Evolutionary conservation across 2,113 vertebrate genomes (phyloP).

Genomic region (Seriola aureovittata): DNA sequence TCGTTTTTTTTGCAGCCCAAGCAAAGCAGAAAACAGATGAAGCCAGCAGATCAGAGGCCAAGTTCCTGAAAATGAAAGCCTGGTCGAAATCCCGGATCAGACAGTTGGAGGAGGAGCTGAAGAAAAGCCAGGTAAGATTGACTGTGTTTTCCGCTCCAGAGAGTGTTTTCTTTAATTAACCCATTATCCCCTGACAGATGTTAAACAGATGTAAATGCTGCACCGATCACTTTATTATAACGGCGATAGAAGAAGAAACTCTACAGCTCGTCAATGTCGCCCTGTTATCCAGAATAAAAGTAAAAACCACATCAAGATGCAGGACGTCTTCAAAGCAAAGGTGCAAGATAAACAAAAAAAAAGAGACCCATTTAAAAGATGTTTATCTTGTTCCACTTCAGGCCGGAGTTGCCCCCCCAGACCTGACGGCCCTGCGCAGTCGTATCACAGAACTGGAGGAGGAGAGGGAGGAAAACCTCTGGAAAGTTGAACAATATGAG

Average conservation of each 20-base stretch:
- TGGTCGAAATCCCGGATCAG: slow-evolving; percentile 92
- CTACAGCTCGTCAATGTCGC: too few relatives aligned
- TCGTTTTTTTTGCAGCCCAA: slow-evolving; percentile 77
- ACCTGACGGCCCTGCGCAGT: slow-evolving; percentile 79
- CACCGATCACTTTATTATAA: too few relatives aligned
- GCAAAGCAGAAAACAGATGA: slow-evolving; percentile 89
- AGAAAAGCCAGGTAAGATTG: slow-evolving; percentile 81
- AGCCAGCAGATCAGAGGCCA: slow-evolving; percentile 90
- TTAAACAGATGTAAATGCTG: background rate
- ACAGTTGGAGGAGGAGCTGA: slow-evolving; percentile 91
- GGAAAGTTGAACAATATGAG: slow-evolving; percentile 85
- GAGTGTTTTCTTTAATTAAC: background rate
- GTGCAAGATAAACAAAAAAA: too few relatives aligned
- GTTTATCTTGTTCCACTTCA: slow-evolving; percentile 38
- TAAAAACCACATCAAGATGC: background rate
- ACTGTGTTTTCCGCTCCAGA: background rate
- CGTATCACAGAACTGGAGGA: slow-evolving; percentile 85
- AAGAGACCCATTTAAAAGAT: background rate
- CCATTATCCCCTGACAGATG: background rate
- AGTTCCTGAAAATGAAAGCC: slow-evolving; percentile 93
- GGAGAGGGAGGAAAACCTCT: slow-evolving; percentile 86
- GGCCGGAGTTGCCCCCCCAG: slow-evolving; percentile 81
- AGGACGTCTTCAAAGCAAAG: background rate
- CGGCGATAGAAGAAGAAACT: too few relatives aligned
- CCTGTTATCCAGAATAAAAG: too few relatives aligned